Percentiles rank a stretch among this genome's conserved stretches.
Conservation (phyloP, 2,113 vertebrate genomes). For the Balaenoptera acutorostrata region DNA sequence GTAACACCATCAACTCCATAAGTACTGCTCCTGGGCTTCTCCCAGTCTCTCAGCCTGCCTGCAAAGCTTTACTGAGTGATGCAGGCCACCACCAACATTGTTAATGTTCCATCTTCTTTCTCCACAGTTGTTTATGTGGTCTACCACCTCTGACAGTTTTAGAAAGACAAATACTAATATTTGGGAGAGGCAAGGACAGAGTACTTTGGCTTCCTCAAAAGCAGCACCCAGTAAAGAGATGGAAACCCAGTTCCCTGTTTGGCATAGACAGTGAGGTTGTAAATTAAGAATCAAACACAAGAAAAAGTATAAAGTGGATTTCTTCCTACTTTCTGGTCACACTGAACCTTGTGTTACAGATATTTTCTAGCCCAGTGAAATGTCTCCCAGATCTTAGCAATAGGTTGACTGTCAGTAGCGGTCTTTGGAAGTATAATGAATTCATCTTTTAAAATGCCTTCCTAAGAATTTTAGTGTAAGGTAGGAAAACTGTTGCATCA, state of each 20-base stretch:
- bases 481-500: not conserved
- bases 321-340: not conserved
- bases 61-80: not conserved
- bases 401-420: not conserved
- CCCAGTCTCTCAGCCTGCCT: not conserved
- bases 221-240: not conserved
- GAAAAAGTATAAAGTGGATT: not conserved
- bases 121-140: not conserved
- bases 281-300: not conserved
- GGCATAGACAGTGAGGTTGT: not conserved
- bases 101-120: not conserved
- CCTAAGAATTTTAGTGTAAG: not conserved
- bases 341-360: not conserved
- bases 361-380: not conserved
- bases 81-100: accelerated
- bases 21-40: not conserved
- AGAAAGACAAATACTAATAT: not conserved
- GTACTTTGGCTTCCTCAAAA: not conserved
- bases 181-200: not conserved
- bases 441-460: slow-evolving; percentile 11
- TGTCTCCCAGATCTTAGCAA: not conserved
- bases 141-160: not conserved
- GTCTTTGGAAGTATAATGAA: not conserved
- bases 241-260: not conserved
- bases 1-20: accelerated